Percentiles rank a stretch among this genome's conserved stretches.
Conservation (phyloP, 2,113 vertebrate genomes). For the Colistium nudipinnis region DNA sequence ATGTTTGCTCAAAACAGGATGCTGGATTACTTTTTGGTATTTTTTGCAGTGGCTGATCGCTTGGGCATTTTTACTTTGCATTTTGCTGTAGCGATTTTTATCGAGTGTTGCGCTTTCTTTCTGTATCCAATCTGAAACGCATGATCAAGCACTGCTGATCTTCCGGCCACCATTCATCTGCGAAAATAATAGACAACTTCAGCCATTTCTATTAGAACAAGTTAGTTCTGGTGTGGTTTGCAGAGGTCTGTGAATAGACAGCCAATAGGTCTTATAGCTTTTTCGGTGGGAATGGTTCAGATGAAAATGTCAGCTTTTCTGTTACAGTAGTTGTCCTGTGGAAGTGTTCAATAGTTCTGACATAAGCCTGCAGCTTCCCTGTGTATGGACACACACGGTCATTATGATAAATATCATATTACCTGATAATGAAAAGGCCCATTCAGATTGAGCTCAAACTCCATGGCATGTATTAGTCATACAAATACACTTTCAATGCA, state of each 20-base stretch:
- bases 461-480: not conserved
- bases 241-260: not conserved
- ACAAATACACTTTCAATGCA: not conserved
- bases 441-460: conserved; percentile 20
- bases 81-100: not conserved
- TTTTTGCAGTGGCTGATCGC: not conserved
- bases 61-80: not conserved
- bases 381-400: conserved; percentile 19
- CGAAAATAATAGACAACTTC: not conserved
- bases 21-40: not conserved
- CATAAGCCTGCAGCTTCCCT: not conserved
- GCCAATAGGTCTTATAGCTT: too few species aligned
- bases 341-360: conserved; percentile 4
- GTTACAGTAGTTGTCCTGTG: not conserved
- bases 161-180: not conserved
- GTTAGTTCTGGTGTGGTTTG: not conserved
- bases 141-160: not conserved
- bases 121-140: not conserved
- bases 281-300: not conserved
- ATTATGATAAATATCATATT: conserved; percentile 55
- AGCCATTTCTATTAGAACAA: not conserved
- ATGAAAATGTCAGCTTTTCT: not conserved
- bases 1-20: too few species aligned
- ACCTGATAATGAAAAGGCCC: conserved; percentile 36
- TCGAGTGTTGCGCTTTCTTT: not conserved